These are phyloP conservation scores for Homarus americanus DNA, from an alignment of 1,140 invertebrate genomes.

Conservation along the genomic window DNA sequence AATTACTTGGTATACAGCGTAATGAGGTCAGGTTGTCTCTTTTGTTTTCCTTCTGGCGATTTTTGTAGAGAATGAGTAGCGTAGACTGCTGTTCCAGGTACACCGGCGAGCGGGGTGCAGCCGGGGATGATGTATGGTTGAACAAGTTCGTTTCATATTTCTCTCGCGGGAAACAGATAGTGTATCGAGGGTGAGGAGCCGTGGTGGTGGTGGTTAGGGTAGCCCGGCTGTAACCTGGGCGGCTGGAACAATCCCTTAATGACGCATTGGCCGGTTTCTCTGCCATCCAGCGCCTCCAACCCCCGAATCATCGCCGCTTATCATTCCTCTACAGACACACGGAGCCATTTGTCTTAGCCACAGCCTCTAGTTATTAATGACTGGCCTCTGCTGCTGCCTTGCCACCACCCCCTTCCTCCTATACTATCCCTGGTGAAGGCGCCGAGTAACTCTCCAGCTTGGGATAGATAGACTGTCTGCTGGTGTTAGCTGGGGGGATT, in stretches of 20 bases:
- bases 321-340: constrained; percentile 59
- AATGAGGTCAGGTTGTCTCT: background rate
- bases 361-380: constrained; percentile 39
- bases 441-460: too few species aligned
- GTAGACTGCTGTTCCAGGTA: too few species aligned
- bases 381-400: background rate
- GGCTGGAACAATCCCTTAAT: background rate
- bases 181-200: background rate
- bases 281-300: background rate
- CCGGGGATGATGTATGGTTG: too few species aligned
- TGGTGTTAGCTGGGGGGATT: too few species aligned
- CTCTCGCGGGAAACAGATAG: background rate
- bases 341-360: constrained; percentile 60
- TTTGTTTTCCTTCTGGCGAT: background rate
- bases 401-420: background rate
- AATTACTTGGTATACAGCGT: constrained; percentile 26
- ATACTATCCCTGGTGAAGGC: too few species aligned
- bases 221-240: background rate
- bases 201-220: background rate
- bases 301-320: constrained; percentile 53
- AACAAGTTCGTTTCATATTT: background rate
- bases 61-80: background rate
- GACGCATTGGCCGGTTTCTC: constrained; percentile 9
- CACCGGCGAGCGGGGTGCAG: too few species aligned
- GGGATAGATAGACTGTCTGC: too few species aligned